Conservation (phyloP, 2,797 vertebrate species). For the Cirrhinus mrigala region DNA sequence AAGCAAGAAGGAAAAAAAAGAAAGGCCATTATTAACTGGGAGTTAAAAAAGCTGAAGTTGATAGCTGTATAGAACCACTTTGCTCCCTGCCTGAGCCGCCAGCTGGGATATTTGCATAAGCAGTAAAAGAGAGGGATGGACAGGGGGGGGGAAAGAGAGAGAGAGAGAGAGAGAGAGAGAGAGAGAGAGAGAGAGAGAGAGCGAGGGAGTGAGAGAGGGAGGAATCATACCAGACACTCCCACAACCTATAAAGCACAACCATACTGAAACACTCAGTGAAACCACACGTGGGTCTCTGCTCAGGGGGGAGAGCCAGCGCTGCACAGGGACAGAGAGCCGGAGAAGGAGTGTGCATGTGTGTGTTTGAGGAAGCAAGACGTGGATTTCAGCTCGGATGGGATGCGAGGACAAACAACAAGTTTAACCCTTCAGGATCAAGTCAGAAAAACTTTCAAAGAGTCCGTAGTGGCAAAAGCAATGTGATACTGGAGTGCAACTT, state of each 20-base stretch:
- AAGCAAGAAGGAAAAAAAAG: background rate
- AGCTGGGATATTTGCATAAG: constrained; percentile 66
- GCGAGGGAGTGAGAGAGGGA: constrained; percentile 30
- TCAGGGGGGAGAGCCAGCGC: constrained; percentile 46
- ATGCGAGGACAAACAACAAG: constrained; percentile 22
- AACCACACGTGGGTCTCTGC: constrained; percentile 68
- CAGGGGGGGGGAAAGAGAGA: background rate
- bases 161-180: background rate
- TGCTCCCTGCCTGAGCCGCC: constrained; percentile 55
- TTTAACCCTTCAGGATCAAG: background rate
- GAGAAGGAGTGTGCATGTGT: background rate
- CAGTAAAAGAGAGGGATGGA: constrained; percentile 56
- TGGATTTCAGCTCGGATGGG: constrained; percentile 36
- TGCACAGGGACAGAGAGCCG: constrained; percentile 45
- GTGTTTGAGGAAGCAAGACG: constrained; percentile 21
- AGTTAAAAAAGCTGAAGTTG: constrained; percentile 50
- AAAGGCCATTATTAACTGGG: constrained; percentile 32
- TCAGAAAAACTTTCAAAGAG: constrained; percentile 10
- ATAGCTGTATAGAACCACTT: constrained; percentile 49
- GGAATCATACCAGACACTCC: constrained; percentile 63
- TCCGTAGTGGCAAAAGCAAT: constrained; percentile 21
- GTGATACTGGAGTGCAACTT: constrained; percentile 24
- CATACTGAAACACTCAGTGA: constrained; percentile 64
- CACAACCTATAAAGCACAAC: constrained; percentile 69
- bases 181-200: background rate